phyloP scores from a whole-genome alignment of 2,113 vertebrate genomes.

The Anarhynchus alexandrinus region DNA sequence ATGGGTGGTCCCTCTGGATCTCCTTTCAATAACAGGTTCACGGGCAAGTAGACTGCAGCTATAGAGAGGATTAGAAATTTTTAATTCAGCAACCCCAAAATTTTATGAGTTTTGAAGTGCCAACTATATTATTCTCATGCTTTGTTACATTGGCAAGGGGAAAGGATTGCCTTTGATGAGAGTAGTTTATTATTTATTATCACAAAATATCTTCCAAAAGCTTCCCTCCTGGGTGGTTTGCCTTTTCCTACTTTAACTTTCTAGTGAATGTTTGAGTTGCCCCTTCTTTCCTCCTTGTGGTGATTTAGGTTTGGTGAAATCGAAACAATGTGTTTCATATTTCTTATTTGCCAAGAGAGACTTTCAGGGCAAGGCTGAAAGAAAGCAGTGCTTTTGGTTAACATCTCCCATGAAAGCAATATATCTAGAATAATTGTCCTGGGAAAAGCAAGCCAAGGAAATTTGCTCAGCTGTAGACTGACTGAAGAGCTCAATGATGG shows the following conservation, averaged over 20 bases:
- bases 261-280: neutral
- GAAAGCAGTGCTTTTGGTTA: constrained; percentile 35
- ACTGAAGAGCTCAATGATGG: neutral
- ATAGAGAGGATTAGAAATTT: neutral
- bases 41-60: neutral
- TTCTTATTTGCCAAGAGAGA: constrained; percentile 34
- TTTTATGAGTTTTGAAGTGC: neutral
- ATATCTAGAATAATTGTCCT: constrained; percentile 34
- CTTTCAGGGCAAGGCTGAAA: constrained; percentile 21
- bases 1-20: constrained; percentile 28
- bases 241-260: neutral
- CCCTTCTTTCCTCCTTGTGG: neutral
- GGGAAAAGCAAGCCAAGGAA: constrained; percentile 37
- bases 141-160: neutral
- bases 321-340: constrained; percentile 48
- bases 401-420: constrained; percentile 35
- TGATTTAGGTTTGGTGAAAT: constrained; percentile 49
- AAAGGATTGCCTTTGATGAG: neutral
- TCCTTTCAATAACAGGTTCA: neutral
- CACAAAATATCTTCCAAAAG: neutral
- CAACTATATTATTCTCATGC: neutral
- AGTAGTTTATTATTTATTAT: neutral
- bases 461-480: constrained; percentile 15
- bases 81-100: neutral
- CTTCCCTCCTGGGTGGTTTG: constrained; percentile 33